These are phyloP conservation scores for Arrhamphus sclerolepis DNA, from an alignment of 2,797 vertebrate genomes.

Conservation along the genomic window DNA sequence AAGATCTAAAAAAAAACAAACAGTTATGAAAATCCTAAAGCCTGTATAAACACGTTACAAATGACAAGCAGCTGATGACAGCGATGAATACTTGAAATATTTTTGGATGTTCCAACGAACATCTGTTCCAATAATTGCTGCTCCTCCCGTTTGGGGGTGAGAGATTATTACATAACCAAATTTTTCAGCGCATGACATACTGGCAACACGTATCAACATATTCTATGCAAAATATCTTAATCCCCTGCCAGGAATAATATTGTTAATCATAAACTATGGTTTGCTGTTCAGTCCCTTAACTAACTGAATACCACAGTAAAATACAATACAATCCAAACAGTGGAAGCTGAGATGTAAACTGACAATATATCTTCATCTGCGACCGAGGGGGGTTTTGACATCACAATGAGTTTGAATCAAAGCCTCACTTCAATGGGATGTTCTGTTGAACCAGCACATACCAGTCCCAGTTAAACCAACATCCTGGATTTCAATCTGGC, in stretches of 20 bases:
- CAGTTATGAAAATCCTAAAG: neutral
- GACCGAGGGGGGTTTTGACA: neutral
- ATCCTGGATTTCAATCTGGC: constrained; percentile 32
- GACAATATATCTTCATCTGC: neutral
- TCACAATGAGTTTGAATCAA: constrained; percentile 5
- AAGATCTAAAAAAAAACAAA: neutral
- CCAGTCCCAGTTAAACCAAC: constrained; percentile 21
- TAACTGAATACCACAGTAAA: neutral
- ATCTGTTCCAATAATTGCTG: constrained; percentile 38
- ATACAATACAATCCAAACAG: too few relatives aligned
- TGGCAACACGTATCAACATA: neutral
- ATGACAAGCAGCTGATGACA: constrained; percentile 34
- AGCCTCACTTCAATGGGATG: constrained; percentile 15
- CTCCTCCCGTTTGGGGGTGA: constrained; percentile 15
- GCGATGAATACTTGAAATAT: constrained; percentile 41
- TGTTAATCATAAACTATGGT: neutral
- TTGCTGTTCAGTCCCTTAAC: constrained; percentile 7
- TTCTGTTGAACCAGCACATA: constrained; percentile 18
- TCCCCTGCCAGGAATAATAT: constrained; percentile 3
- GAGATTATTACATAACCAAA: constrained; percentile 33
- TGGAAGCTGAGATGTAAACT: too few relatives aligned
- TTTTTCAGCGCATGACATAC: neutral
- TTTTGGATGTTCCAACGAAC: constrained; percentile 25
- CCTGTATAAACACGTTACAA: neutral
- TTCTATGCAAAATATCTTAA: neutral